These are phyloP conservation scores for Vespertilio murinus DNA, from an alignment of 2,797 vertebrate genomes.

Conservation along the genomic window DNA sequence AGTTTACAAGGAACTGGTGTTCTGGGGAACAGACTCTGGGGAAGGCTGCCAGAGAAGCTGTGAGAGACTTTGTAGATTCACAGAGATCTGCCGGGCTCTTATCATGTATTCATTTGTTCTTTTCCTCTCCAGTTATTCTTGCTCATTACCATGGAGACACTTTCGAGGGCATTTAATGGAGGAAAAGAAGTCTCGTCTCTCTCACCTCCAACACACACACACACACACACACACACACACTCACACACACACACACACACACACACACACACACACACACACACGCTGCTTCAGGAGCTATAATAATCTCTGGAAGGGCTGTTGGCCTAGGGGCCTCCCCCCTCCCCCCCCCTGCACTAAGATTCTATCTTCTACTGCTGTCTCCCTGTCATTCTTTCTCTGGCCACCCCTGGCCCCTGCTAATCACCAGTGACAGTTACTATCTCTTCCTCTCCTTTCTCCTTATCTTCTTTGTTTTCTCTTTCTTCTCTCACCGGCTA, in stretches of 20 bases:
- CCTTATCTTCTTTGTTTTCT: neutral
- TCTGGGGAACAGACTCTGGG: neutral
- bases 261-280: too few relatives aligned
- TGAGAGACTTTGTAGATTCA: neutral
- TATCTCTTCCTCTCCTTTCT: neutral
- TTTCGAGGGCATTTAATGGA: neutral
- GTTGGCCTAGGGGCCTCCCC: fast-evolving
- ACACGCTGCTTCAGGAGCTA: neutral
- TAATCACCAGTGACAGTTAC: neutral
- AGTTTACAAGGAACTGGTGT: neutral
- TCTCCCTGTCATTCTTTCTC: neutral
- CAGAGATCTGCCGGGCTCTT: neutral
- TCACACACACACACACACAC: neutral
- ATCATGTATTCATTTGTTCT: neutral
- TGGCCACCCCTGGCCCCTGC: neutral
- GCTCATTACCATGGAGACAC: slow-evolving; percentile 46
- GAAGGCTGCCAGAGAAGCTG: neutral
- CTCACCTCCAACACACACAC: neutral
- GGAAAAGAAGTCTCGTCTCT: neutral
- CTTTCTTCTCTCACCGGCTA: neutral
- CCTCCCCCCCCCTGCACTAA: neutral
- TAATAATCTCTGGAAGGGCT: neutral
- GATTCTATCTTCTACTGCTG: neutral
- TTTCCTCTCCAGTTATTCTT: neutral
- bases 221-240: neutral